A percentile compares a stretch with the other conserved stretches of the same genome.
phyloP scores from a whole-genome alignment of 1,140 invertebrate genomes.

The Diorhabda sublineata region DNA sequence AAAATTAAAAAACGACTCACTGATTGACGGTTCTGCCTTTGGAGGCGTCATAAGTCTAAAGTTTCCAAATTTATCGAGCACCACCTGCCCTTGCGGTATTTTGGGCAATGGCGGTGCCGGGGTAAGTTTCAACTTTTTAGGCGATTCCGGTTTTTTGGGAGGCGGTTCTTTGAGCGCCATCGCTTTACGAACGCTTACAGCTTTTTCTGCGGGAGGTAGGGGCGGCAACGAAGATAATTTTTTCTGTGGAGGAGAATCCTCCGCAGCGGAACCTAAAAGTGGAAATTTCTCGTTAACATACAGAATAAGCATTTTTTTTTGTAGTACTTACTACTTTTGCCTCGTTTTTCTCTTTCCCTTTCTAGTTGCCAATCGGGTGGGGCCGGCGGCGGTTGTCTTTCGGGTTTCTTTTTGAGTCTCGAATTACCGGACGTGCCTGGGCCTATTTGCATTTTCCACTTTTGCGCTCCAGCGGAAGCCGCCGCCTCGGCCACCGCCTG shows the following conservation, averaged over 20 bases:
- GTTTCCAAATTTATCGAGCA: slow-evolving; percentile 65
- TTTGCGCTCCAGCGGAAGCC: slow-evolving; percentile 35
- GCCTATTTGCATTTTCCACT: slow-evolving; percentile 47
- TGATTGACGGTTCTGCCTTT: slow-evolving; percentile 32
- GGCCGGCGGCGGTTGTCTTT: slow-evolving; percentile 24
- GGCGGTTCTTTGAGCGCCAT: slow-evolving; percentile 54
- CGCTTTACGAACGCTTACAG: slow-evolving; percentile 53
- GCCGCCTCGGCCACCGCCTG: slow-evolving; percentile 46
- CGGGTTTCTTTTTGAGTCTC: slow-evolving; percentile 42
- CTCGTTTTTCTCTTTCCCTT: slow-evolving; percentile 33
- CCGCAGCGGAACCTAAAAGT: slow-evolving; percentile 16
- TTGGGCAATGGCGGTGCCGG: slow-evolving; percentile 37
- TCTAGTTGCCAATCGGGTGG: slow-evolving; percentile 24
- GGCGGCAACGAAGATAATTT: slow-evolving; percentile 18
- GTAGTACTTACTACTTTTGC: slow-evolving; percentile 10
- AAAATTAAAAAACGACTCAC: too few species aligned
- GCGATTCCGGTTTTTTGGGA: slow-evolving; percentile 50
- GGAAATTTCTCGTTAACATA: not conserved
- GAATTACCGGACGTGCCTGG: slow-evolving; percentile 31
- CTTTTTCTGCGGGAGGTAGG: slow-evolving; percentile 49
- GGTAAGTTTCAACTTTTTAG: slow-evolving; percentile 30
- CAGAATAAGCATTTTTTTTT: too few species aligned
- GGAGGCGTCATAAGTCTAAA: slow-evolving; percentile 53
- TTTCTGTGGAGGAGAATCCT: slow-evolving; percentile 16
- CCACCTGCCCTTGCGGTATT: slow-evolving; percentile 47